Percentiles rank a stretch among this genome's conserved stretches.
Conservation (phyloP, 2,113 vertebrate species). For the Lasiurus cinereus region DNA sequence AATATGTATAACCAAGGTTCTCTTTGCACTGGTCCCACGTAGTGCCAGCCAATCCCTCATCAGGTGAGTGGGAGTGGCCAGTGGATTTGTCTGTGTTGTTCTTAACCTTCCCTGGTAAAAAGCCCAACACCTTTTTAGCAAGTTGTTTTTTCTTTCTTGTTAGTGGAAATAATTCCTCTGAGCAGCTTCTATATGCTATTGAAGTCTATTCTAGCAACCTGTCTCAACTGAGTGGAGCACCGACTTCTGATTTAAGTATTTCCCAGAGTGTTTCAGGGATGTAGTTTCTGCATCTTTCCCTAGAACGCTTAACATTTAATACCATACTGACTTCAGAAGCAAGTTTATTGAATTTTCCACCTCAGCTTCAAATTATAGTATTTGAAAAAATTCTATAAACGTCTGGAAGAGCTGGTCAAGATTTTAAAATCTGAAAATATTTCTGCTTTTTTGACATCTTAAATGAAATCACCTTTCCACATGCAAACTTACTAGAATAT, state of each 20-base stretch:
- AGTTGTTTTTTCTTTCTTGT: background rate
- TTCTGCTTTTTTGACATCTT: slow-evolving; percentile 36
- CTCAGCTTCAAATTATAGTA: background rate
- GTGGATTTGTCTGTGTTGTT: background rate
- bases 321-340: background rate
- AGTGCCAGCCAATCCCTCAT: background rate
- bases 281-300: slow-evolving; percentile 6
- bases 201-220: background rate
- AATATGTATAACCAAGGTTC: background rate
- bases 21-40: background rate
- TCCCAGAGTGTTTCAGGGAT: background rate
- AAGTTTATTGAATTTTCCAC: slow-evolving; percentile 14
- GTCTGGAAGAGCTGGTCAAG: slow-evolving; percentile 27
- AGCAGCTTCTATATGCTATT: background rate
- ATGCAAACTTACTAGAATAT: background rate
- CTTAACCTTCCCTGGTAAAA: background rate
- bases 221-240: background rate
- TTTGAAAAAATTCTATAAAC: slow-evolving; percentile 20
- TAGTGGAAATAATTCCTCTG: slow-evolving; percentile 5
- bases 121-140: background rate
- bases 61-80: background rate
- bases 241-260: slow-evolving; percentile 1
- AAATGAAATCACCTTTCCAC: slow-evolving; percentile 27
- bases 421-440: slow-evolving; percentile 3
- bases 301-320: slow-evolving; percentile 29